A percentile compares a stretch with the other conserved stretches of the same genome.
phyloP scores from a whole-genome alignment of 2,113 vertebrate genomes.

The Taxidea taxus region DNA sequence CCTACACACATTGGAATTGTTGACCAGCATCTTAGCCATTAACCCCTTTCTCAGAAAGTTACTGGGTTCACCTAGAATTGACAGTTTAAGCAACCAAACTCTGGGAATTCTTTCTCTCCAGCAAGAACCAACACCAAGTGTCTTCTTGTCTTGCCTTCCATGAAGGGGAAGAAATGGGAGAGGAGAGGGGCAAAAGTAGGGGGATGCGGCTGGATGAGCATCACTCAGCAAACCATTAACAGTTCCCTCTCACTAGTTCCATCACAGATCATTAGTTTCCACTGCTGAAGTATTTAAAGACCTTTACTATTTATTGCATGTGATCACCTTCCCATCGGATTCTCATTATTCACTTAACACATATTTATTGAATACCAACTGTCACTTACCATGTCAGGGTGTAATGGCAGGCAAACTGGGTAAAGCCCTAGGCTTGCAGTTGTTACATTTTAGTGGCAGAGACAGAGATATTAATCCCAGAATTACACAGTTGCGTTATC shows the following conservation, averaged over 20 bases:
- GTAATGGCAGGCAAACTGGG: not conserved
- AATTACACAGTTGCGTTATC: not conserved
- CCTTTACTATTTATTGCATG: not conserved
- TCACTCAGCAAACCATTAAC: not conserved
- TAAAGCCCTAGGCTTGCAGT: not conserved
- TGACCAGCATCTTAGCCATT: not conserved
- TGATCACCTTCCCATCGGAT: not conserved
- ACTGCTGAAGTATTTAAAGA: not conserved
- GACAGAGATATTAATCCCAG: not conserved
- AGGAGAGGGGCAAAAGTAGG: not conserved
- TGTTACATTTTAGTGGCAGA: not conserved
- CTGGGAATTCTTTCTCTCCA: not conserved
- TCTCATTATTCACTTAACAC: not conserved
- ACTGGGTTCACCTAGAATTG: not conserved
- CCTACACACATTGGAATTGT: not conserved
- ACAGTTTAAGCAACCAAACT: not conserved
- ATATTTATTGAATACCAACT: not conserved
- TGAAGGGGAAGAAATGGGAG: not conserved
- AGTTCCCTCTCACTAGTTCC: not conserved
- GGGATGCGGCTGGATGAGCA: not conserved
- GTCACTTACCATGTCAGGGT: not conserved
- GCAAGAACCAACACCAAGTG: not conserved
- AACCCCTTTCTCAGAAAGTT: not conserved
- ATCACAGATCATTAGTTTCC: not conserved
- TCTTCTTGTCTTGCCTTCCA: not conserved